Percentiles rank a stretch among this genome's conserved stretches.
These are phyloP conservation scores for Bombyx huttoni DNA, from an alignment of 2,888 invertebrate species.

Conservation along the genomic window DNA sequence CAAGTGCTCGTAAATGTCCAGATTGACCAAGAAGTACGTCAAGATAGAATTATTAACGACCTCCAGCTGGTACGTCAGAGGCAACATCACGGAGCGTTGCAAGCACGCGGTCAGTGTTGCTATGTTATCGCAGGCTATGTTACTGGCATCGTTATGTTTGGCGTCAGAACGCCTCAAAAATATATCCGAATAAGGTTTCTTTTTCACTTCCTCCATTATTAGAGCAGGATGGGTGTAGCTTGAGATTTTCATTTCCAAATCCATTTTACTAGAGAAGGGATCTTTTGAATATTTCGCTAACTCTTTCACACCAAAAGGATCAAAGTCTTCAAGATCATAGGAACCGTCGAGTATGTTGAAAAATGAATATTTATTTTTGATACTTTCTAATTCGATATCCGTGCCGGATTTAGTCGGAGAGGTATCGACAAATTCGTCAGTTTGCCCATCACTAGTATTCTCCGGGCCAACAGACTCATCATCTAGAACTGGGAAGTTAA, in stretches of 20 bases:
- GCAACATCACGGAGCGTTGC: constrained; percentile 77
- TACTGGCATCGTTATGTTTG: constrained; percentile 33
- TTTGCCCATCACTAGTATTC: constrained; percentile 21
- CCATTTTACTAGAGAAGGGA: constrained; percentile 36
- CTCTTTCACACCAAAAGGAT: constrained; percentile 55
- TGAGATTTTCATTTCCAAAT: constrained; percentile 28
- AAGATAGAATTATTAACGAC: constrained; percentile 81
- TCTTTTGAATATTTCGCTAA: constrained; percentile 31
- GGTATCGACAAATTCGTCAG: constrained; percentile 24
- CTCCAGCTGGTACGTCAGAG: constrained; percentile 77
- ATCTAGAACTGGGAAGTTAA: constrained; percentile 51
- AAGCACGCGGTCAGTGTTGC: constrained; percentile 72
- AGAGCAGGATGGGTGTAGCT: constrained; percentile 50
- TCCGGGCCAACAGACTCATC: constrained; percentile 37
- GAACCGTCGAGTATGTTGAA: constrained; percentile 64
- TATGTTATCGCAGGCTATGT: constrained; percentile 47
- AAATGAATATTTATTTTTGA: constrained; percentile 30
- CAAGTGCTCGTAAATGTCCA: constrained; percentile 79
- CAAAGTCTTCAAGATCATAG: constrained; percentile 52
- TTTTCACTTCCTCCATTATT: constrained; percentile 55
- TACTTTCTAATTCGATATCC: constrained; percentile 11
- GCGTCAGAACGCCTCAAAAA: constrained; percentile 33
- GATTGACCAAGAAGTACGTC: constrained; percentile 76
- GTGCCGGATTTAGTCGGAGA: constrained; percentile 34
- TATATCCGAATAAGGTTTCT: constrained; percentile 52